phyloP scores from a whole-genome alignment of 2,888 invertebrate genomes.

The Ptychoptera albimana region DNA sequence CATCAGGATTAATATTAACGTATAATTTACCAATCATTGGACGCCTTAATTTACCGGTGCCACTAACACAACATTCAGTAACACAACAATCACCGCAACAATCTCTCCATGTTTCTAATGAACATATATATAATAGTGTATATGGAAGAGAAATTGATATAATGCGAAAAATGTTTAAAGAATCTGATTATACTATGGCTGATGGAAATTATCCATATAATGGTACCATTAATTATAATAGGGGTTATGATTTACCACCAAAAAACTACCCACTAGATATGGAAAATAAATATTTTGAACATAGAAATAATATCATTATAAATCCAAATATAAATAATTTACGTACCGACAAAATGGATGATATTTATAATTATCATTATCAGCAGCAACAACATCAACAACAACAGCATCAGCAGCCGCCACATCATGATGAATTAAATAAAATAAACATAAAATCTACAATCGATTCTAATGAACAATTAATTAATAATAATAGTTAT shows the following conservation, averaged over 20 bases:
- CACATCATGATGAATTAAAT: not conserved
- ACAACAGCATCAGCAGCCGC: not conserved
- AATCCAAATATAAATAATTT: too few species aligned
- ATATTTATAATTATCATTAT: too few species aligned
- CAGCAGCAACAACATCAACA: not conserved
- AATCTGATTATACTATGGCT: not conserved
- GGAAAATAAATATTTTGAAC: too few species aligned
- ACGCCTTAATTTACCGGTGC: not conserved
- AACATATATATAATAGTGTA: slow-evolving; percentile 6
- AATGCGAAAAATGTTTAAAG: slow-evolving; percentile 8
- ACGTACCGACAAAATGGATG: too few species aligned
- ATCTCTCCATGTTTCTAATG: not conserved
- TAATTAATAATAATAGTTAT: slow-evolving; percentile 1
- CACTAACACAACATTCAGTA: not conserved
- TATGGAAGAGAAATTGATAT: slow-evolving; percentile 9
- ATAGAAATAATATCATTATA: too few species aligned
- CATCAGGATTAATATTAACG: not conserved
- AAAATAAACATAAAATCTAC: not conserved
- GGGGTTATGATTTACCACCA: not conserved
- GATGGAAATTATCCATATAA: not conserved
- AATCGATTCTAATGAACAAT: not conserved
- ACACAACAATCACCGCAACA: not conserved
- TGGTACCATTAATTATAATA: too few species aligned
- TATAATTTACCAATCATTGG: not conserved
- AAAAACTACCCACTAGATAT: too few species aligned